These are phyloP conservation scores for Actinia equina DNA, from an alignment of 64 coral and sea anemone species.

Conservation along the genomic window DNA sequence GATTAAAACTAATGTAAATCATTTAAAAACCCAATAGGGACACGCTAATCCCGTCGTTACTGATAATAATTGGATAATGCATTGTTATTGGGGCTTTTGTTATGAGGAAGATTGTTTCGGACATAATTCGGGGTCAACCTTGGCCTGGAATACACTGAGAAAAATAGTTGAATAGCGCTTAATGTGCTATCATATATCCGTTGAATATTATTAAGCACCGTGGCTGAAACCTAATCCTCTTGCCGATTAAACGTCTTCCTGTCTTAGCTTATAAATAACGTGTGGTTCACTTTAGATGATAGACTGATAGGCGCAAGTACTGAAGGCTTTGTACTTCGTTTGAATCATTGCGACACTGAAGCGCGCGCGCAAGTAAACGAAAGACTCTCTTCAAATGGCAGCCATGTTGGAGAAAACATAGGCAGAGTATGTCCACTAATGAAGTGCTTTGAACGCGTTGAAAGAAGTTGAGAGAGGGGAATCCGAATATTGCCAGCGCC, in stretches of 20 bases:
- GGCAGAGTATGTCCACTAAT: no score
- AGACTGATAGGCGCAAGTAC: not conserved
- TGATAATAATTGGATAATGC: constrained; percentile 21
- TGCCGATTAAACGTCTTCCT: not conserved
- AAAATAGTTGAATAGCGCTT: not conserved
- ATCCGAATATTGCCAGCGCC: no score
- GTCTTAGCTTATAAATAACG: not conserved
- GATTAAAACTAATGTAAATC: constrained; percentile 14
- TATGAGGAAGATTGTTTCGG: constrained; percentile 1
- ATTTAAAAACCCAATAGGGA: constrained; percentile 24
- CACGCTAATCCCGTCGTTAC: constrained; percentile 8
- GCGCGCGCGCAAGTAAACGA: not conserved
- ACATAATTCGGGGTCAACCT: not conserved
- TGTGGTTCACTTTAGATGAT: not conserved
- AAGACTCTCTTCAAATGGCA: no score
- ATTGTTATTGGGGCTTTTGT: constrained; percentile 6
- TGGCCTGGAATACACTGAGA: not conserved
- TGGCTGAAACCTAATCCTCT: not conserved
- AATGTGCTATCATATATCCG: not conserved
- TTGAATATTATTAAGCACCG: not conserved
- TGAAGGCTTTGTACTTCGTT: not conserved
- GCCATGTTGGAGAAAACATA: no score
- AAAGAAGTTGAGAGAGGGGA: no score
- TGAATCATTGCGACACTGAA: not conserved
- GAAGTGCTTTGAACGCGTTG: no score